Percentiles rank a stretch among this genome's conserved stretches.
Evolutionary conservation across 2,888 invertebrate genomes (phyloP).

Genomic region (Atethmia centrago): DNA sequence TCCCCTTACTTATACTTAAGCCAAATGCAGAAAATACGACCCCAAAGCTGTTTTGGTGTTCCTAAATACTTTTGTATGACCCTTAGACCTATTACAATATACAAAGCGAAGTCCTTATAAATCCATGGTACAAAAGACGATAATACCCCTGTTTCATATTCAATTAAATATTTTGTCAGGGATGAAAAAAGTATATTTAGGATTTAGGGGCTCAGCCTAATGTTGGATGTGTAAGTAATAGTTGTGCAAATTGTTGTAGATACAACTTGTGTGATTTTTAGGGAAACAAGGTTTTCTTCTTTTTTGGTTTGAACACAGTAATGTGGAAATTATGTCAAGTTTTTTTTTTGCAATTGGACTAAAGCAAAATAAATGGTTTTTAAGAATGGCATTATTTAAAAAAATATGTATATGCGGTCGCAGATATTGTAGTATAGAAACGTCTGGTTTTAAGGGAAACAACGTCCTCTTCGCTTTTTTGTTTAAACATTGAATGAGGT

Average conservation of each 20-base stretch:
- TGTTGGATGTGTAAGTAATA: conserved; percentile 70
- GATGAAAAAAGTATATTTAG: conserved; percentile 91
- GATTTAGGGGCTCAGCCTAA: conserved; percentile 77
- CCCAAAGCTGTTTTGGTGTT: conserved; percentile 80
- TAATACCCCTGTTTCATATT: conserved; percentile 92
- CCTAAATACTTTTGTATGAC: conserved; percentile 86
- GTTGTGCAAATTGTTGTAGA: conserved; percentile 39
- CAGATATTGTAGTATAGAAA: background rate
- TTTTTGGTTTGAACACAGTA: background rate
- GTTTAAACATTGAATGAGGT: background rate
- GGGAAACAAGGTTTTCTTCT: background rate
- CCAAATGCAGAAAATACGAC: conserved; percentile 66
- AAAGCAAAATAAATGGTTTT: too few relatives aligned
- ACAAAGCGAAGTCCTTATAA: conserved; percentile 82
- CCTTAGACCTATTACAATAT: conserved; percentile 83
- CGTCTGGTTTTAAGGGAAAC: background rate
- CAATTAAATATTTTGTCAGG: conserved; percentile 92
- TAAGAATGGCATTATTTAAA: too few relatives aligned
- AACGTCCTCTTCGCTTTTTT: background rate
- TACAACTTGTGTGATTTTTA: conserved; percentile 9
- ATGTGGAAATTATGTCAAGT: too few relatives aligned
- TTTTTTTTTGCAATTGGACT: too few relatives aligned
- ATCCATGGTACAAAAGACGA: conserved; percentile 88
- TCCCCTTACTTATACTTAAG: conserved; percentile 65
- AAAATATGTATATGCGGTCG: too few relatives aligned